Conservation (phyloP, 2,113 vertebrate species). For the Scytalopus superciliaris region DNA sequence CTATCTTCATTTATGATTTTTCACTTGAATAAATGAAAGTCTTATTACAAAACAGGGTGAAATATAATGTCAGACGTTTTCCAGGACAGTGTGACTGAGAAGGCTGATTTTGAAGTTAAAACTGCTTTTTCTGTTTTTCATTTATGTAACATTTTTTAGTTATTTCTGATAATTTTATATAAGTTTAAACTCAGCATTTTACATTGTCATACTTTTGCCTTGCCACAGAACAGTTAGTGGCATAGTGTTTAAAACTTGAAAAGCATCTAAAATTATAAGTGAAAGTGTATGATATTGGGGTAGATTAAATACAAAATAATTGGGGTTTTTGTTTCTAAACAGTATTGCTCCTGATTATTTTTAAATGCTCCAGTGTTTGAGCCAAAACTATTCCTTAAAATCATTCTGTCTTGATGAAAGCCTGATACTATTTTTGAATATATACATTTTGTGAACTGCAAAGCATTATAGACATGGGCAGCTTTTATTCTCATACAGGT, state of each 20-base stretch:
- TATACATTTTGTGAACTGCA: not conserved
- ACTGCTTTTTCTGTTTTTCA: not conserved
- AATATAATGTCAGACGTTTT: not conserved
- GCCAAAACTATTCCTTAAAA: not conserved
- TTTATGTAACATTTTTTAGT: not conserved
- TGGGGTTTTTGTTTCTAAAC: not conserved
- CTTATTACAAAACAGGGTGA: not conserved
- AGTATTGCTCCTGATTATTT: not conserved
- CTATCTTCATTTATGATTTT: not conserved
- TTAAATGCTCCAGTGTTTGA: not conserved
- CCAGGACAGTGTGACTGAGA: not conserved
- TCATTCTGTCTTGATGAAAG: not conserved
- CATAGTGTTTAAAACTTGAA: not conserved
- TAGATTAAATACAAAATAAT: not conserved
- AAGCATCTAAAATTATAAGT: not conserved
- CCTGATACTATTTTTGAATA: too few relatives aligned
- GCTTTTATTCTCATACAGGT: not conserved
- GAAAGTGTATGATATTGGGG: not conserved
- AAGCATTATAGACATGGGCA: fast-evolving
- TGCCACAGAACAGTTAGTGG: not conserved
- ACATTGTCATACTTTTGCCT: not conserved
- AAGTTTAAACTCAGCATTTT: not conserved
- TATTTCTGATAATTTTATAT: not conserved
- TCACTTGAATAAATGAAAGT: not conserved
- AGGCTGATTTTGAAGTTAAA: not conserved